A percentile compares a stretch with the other conserved stretches of the same genome.
phyloP scores from a whole-genome alignment of 2,888 invertebrate species.

The Andrena praecox region DNA sequence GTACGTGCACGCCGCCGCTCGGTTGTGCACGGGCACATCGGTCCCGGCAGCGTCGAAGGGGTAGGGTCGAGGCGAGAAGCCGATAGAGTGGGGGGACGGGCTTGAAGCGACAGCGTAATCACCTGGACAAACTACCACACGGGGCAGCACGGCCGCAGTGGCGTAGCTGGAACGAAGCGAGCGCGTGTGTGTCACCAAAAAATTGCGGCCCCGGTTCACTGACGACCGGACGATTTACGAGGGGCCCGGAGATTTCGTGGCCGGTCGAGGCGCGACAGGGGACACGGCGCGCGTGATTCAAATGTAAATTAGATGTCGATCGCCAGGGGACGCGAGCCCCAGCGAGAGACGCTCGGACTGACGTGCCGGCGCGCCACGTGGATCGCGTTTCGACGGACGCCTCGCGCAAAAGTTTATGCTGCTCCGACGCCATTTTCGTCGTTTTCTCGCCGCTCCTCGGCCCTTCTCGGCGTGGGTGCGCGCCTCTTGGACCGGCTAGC shows the following conservation, averaged over 20 bases:
- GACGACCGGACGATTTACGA: slow-evolving; percentile 65
- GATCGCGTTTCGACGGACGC: slow-evolving; percentile 63
- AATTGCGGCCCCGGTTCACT: slow-evolving; percentile 56
- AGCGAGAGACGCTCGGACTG: slow-evolving; percentile 44
- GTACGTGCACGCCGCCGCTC: slow-evolving; percentile 13
- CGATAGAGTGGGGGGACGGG: slow-evolving; percentile 65
- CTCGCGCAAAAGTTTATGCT: slow-evolving; percentile 50
- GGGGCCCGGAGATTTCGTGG: slow-evolving; percentile 52
- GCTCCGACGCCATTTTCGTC: not conserved
- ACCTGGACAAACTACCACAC: slow-evolving; percentile 82
- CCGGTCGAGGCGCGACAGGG: slow-evolving; percentile 52
- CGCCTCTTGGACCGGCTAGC: not conserved
- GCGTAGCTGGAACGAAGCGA: slow-evolving; percentile 64
- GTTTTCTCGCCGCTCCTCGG: not conserved
- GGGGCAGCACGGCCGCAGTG: slow-evolving; percentile 70
- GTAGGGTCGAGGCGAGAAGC: slow-evolving; percentile 4
- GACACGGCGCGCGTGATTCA: slow-evolving; percentile 66
- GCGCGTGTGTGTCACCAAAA: slow-evolving; percentile 62
- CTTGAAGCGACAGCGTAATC: slow-evolving; percentile 84
- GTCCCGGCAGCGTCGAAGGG: not conserved
- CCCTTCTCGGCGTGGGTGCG: slow-evolving; percentile 12
- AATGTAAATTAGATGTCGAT: slow-evolving; percentile 71
- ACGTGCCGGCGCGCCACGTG: slow-evolving; percentile 72
- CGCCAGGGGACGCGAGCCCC: slow-evolving; percentile 37
- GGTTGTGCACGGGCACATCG: slow-evolving; percentile 10